These are phyloP conservation scores for Gryllus longicercus DNA, from an alignment of 2,888 invertebrate species.

Conservation along the genomic window DNA sequence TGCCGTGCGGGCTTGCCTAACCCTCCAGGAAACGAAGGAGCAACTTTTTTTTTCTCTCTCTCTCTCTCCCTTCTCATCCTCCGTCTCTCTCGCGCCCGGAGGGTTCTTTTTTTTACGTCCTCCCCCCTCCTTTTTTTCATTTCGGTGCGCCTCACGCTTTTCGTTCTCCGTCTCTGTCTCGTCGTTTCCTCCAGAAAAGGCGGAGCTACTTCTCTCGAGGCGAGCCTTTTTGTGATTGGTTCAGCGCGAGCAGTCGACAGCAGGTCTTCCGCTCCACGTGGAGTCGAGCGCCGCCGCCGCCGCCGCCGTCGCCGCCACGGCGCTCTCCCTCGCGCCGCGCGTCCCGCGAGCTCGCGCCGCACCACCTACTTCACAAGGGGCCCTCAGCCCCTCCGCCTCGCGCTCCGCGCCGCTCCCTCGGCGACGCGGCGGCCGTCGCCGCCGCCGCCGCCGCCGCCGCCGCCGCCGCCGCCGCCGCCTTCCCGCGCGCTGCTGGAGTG, in stretches of 20 bases:
- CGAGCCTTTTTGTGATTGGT: conserved; percentile 30
- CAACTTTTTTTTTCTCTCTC: conserved; percentile 34
- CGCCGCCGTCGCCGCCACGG: background rate
- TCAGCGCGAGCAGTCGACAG: conserved; percentile 27
- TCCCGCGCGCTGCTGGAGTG: conserved; percentile 25
- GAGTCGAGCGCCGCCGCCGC: conserved; percentile 28
- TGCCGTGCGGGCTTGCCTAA: conserved; percentile 36
- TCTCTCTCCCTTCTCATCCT: conserved; percentile 20
- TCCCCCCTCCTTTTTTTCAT: conserved; percentile 20
- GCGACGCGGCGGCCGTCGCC: background rate
- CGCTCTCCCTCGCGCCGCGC: background rate
- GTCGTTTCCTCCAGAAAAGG: conserved; percentile 28
- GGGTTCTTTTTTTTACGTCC: conserved; percentile 26
- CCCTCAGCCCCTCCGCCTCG: conserved; percentile 21
- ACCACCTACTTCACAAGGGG: conserved; percentile 28
- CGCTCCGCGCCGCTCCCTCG: background rate
- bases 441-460: background rate
- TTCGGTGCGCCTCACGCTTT: conserved; percentile 4
- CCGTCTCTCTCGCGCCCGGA: background rate
- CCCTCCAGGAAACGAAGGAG: conserved; percentile 36
- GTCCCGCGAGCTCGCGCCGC: conserved; percentile 21
- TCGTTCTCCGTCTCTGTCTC: conserved; percentile 12
- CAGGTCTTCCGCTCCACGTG: conserved; percentile 33
- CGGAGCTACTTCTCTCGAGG: conserved; percentile 29
- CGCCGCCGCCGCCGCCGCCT: too few relatives aligned